These are phyloP conservation scores for Caenorhabditis sp. DNA, from an alignment of 2,888 invertebrate genomes.

Conservation along the genomic window DNA sequence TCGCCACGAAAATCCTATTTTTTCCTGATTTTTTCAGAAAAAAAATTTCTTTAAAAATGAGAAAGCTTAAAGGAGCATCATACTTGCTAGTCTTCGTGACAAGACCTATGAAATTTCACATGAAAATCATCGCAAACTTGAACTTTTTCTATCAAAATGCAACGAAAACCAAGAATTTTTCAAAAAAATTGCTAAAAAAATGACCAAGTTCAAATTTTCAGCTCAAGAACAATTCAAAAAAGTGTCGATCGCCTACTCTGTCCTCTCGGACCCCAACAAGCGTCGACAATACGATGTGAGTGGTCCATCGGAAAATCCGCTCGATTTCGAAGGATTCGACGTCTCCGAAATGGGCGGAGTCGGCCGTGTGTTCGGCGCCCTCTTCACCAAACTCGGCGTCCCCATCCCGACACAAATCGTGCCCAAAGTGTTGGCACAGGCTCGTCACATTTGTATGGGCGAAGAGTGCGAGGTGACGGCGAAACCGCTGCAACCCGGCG, in stretches of 20 bases:
- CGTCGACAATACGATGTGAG: constrained; percentile 70
- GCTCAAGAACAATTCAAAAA: constrained; percentile 70
- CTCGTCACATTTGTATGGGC: constrained; percentile 61
- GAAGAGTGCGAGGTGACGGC: constrained; percentile 42
- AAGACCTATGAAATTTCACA: too few relatives aligned
- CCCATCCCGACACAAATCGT: constrained; percentile 71
- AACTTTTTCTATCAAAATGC: too few relatives aligned
- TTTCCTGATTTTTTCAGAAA: too few relatives aligned
- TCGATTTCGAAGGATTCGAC: constrained; percentile 70
- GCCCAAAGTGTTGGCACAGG: constrained; percentile 68
- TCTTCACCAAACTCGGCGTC: constrained; percentile 70
- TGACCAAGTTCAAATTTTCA: too few relatives aligned
- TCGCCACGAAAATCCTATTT: too few relatives aligned
- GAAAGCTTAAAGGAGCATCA: too few relatives aligned
- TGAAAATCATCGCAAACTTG: too few relatives aligned
- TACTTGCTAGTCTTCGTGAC: too few relatives aligned
- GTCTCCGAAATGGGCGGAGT: constrained; percentile 70
- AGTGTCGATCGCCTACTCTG: constrained; percentile 70
- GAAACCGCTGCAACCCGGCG: constrained; percentile 55
- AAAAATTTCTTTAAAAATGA: too few relatives aligned
- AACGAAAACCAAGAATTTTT: too few relatives aligned
- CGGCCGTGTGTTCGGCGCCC: constrained; percentile 70
- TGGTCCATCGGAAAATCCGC: constrained; percentile 64
- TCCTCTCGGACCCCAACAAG: constrained; percentile 70
- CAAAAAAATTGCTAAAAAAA: too few relatives aligned